Evolutionary conservation across 2,113 vertebrate genomes (phyloP).

Genomic region (Ahaetulla prasina): DNA sequence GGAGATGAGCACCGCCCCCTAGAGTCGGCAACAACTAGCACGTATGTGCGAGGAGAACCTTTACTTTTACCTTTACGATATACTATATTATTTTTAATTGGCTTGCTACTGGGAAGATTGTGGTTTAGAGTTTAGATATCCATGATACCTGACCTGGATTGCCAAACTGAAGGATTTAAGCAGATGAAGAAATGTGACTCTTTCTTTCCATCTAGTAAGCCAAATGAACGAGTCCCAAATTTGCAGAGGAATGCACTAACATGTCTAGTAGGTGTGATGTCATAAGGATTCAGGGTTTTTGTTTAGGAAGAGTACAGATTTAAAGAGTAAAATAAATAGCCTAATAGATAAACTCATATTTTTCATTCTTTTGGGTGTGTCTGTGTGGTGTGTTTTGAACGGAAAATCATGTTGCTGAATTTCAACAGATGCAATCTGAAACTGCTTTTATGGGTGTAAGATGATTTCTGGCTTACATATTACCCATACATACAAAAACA

Average conservation of each 20-base stretch:
- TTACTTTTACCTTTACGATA: no score
- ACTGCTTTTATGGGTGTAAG: background rate
- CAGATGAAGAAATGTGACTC: background rate
- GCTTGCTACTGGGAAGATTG: background rate
- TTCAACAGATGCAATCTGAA: background rate
- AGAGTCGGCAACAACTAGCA: no score
- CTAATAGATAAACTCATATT: background rate
- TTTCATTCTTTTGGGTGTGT: background rate
- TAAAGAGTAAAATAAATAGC: background rate
- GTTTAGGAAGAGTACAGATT: background rate
- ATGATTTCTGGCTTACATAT: background rate
- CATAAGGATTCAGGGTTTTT: background rate
- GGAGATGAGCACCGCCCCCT: no score
- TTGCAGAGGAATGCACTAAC: background rate
- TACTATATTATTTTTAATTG: background rate
- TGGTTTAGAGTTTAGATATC: background rate
- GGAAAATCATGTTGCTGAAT: background rate
- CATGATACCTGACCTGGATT: background rate
- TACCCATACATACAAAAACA: background rate
- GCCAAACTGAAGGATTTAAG: background rate
- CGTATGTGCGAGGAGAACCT: no score
- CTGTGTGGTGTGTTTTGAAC: background rate
- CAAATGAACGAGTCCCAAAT: background rate
- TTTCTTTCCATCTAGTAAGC: background rate
- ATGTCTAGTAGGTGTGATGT: background rate